phyloP scores from a whole-genome alignment of 2,888 invertebrate species.

The Glaucopsyche alexis region DNA sequence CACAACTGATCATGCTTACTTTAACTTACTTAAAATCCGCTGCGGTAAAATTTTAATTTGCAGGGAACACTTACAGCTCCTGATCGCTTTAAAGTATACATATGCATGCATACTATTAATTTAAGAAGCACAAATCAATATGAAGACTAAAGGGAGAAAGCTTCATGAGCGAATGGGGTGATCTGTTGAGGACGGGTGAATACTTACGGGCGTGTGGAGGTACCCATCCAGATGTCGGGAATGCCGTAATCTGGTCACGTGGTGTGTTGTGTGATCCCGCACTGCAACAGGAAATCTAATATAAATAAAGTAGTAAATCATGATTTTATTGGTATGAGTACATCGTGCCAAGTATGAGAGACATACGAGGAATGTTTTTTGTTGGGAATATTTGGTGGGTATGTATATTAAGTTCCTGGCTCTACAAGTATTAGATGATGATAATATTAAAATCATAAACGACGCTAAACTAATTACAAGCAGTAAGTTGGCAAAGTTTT shows the following conservation, averaged over 20 bases:
- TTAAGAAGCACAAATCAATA: constrained; percentile 65
- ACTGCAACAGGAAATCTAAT: constrained; percentile 53
- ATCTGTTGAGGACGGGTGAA: constrained; percentile 42
- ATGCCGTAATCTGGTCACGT: constrained; percentile 69
- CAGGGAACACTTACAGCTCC: constrained; percentile 9
- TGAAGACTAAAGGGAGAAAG: constrained; percentile 66
- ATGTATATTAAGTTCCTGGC: background rate
- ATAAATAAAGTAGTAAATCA: constrained; percentile 15
- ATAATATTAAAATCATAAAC: too few relatives aligned
- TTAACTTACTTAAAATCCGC: constrained; percentile 41
- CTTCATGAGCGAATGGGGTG: constrained; percentile 51
- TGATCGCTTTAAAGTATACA: constrained; percentile 13
- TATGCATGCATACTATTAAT: constrained; percentile 35
- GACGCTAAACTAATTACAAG: background rate
- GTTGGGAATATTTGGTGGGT: background rate
- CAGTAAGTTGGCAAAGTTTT: background rate
- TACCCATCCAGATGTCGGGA: constrained; percentile 66
- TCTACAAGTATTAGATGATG: too few relatives aligned
- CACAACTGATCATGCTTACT: constrained; percentile 24
- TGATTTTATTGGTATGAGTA: background rate
- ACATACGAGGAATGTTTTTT: background rate
- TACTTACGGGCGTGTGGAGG: constrained; percentile 67
- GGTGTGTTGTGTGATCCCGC: constrained; percentile 65
- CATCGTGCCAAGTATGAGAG: background rate
- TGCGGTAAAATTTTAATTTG: constrained; percentile 35